Evolutionary conservation across 2,797 vertebrate genomes (phyloP), one percentile per base, ranked within the genome.

Genomic region (Dromococcyx pavoninus): DNA sequence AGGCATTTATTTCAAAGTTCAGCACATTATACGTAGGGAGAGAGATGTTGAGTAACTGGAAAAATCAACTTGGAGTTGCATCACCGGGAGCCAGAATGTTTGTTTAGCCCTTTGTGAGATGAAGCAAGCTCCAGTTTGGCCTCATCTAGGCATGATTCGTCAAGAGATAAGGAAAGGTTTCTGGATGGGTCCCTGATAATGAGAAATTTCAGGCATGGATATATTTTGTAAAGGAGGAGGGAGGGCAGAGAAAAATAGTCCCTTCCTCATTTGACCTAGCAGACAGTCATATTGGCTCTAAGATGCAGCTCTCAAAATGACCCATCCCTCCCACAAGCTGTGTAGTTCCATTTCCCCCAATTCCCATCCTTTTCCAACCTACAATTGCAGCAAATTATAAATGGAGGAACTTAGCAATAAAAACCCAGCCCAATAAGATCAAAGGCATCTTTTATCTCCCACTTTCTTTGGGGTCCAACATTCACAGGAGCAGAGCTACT

Each of bases 1-100:
- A 94, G 90, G 94, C 96, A 94, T 94, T 96, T 96, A 93, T 96
- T 94, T 95, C 93, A 95, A 94, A 97, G 95, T 94, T 96, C 94
- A 95, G 87, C 76, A 75, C 88, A 81, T 94, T 92, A 71, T 81
- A 87, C 6, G 10, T 75, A 86, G 91, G 76, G 91, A 91, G 79
- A 91, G 74, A 95, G 91, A 37, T 76, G 93, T 88, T 95, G 94
- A 95, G 96, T 96, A 96, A 96, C 97, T 96, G 96, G 96, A 96
- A 97, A 97, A 97, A 96, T 96, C 96, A 97, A 96, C 96, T 96
- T 30, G 46, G 78, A 57, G 82, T 96, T 96, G 93, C 90, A 96
- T 97, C 96, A 94, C 93, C 6, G 1, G 91, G 94, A 96, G 95
- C 57, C 73, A 78, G 91, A 86, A 37, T 96, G 96, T 97, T 97